phyloP scores from a whole-genome alignment of 2,797 vertebrate species.

The Staurois parvus region DNA sequence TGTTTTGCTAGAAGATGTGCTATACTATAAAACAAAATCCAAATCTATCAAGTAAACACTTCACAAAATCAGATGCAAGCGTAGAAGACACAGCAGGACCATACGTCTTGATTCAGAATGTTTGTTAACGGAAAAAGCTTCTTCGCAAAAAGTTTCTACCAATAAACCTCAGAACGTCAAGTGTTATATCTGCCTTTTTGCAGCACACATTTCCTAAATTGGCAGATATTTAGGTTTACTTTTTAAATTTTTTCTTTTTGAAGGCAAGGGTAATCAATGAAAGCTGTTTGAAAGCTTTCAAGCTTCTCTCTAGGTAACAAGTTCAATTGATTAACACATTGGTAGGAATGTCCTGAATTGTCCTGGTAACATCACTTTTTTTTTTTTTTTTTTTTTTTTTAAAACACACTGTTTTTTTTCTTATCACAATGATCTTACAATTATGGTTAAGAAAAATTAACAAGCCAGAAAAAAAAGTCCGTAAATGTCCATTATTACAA shows the following conservation, averaged over 20 bases:
- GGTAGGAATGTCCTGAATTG: not conserved
- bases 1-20: too few relatives aligned
- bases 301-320: slow-evolving; percentile 22
- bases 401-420: not conserved
- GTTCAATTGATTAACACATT: slow-evolving; percentile 38
- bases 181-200: not conserved
- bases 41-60: slow-evolving; percentile 12
- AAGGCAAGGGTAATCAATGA: slow-evolving; percentile 23
- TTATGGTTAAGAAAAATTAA: too few relatives aligned
- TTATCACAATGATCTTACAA: not conserved
- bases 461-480: too few relatives aligned
- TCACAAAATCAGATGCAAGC: too few relatives aligned
- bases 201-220: not conserved
- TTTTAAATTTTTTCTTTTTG: not conserved
- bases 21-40: not conserved
- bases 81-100: not conserved
- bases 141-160: slow-evolving; percentile 3
- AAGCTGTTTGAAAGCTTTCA: slow-evolving; percentile 40
- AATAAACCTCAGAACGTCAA: not conserved
- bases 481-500: too few relatives aligned
- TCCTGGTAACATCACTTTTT: not conserved
- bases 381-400: too few relatives aligned
- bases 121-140: slow-evolving; percentile 9
- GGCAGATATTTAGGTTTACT: not conserved
- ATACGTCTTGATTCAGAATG: slow-evolving; percentile 22